A percentile compares a stretch with the other conserved stretches of the same genome.
phyloP scores from a whole-genome alignment of 92 coral and sea anemone genomes.

The Galaxea fascicularis region DNA sequence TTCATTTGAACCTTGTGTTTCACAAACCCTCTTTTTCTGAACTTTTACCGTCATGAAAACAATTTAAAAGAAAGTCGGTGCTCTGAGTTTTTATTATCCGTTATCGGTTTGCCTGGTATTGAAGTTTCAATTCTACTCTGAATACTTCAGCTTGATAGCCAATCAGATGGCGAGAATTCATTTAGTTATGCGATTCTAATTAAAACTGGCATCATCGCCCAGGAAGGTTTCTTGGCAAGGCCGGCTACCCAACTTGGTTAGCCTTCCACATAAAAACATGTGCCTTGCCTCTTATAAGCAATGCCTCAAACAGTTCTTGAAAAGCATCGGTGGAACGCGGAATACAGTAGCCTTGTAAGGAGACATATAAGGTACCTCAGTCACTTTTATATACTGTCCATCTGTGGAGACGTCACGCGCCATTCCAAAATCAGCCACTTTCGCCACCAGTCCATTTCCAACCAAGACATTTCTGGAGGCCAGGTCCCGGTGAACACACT shows the following conservation, averaged over 20 bases:
- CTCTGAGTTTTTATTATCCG: neutral
- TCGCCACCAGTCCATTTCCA: constrained; percentile 76
- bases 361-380: constrained; percentile 50
- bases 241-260: no score
- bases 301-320: neutral
- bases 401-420: constrained; percentile 78
- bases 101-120: neutral
- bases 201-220: no score
- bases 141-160: no score
- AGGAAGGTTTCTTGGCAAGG: no score
- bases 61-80: neutral
- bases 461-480: constrained; percentile 88
- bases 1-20: no score
- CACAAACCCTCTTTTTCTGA: no score
- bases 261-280: no score
- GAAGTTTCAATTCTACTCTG: neutral
- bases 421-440: constrained; percentile 91
- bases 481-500: constrained; percentile 90
- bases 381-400: constrained; percentile 73
- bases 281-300: neutral
- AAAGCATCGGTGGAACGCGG: neutral
- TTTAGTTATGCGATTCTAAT: no score
- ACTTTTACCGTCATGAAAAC: no score
- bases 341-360: neutral
- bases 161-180: no score